Evolutionary conservation across 2,888 invertebrate genomes (phyloP).

Genomic region (Oxytorus armatus): DNA sequence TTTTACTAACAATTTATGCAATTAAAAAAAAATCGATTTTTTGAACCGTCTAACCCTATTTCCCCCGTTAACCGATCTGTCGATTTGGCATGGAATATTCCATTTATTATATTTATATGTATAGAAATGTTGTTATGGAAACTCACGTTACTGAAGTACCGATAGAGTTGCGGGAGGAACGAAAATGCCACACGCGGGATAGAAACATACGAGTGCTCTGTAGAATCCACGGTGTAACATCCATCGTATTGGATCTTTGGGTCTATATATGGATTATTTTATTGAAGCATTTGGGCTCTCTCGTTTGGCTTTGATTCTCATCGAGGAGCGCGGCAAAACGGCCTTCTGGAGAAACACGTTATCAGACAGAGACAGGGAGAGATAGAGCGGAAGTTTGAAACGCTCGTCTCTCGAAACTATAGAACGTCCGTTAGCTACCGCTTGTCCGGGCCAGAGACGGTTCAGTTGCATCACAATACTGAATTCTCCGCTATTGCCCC

Average conservation of each 20-base stretch:
- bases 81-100: too few species aligned
- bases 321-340: constrained; percentile 37
- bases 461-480: constrained; percentile 39
- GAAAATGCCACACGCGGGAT: constrained; percentile 63
- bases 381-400: constrained; percentile 46
- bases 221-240: constrained; percentile 18
- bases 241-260: background rate
- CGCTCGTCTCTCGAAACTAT: constrained; percentile 32
- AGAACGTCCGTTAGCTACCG: constrained; percentile 31
- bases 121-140: constrained; percentile 33
- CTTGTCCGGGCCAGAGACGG: constrained; percentile 33
- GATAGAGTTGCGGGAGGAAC: constrained; percentile 54
- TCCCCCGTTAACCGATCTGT: too few species aligned
- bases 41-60: too few species aligned
- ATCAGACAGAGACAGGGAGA: background rate
- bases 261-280: constrained; percentile 35
- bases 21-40: too few species aligned
- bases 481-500: constrained; percentile 34
- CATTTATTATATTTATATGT: constrained; percentile 3
- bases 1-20: too few species aligned
- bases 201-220: constrained; percentile 20
- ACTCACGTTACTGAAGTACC: constrained; percentile 26
- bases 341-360: constrained; percentile 11
- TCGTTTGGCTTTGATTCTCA: constrained; percentile 54
- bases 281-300: constrained; percentile 32